Conservation (phyloP, 2,888 invertebrate species). For the Ophonus ardosiacus region DNA sequence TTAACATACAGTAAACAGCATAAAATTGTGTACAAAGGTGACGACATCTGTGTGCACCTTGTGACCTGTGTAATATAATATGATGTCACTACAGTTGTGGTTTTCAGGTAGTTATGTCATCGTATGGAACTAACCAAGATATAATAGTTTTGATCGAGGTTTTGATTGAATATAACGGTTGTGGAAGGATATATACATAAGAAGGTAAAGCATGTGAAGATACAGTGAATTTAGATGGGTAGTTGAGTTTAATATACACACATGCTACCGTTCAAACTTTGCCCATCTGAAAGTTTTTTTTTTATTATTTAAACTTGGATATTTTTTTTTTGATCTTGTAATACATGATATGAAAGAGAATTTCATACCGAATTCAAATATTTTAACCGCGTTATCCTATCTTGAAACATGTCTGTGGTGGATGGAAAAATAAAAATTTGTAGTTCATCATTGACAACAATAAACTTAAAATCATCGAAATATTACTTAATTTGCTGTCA, state of each 20-base stretch:
- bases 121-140: neutral
- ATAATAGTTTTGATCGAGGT: neutral
- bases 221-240: neutral
- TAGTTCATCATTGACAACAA: too few species aligned
- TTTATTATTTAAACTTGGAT: too few species aligned
- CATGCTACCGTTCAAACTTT: too few species aligned
- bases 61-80: slow-evolving; percentile 12
- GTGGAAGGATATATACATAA: neutral
- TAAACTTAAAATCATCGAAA: too few species aligned
- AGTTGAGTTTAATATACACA: neutral
- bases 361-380: too few species aligned
- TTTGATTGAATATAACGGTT: neutral
- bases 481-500: too few species aligned
- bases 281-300: too few species aligned
- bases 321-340: too few species aligned
- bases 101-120: slow-evolving; percentile 22
- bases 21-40: neutral
- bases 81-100: neutral
- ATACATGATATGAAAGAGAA: too few species aligned
- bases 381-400: too few species aligned
- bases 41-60: slow-evolving; percentile 29
- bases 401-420: too few species aligned
- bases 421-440: too few species aligned
- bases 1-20: neutral
- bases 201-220: neutral